A percentile compares a stretch with the other conserved stretches of the same genome.
These are phyloP conservation scores for Python bivittatus DNA, from an alignment of 2,113 vertebrate species.

Conservation along the genomic window DNA sequence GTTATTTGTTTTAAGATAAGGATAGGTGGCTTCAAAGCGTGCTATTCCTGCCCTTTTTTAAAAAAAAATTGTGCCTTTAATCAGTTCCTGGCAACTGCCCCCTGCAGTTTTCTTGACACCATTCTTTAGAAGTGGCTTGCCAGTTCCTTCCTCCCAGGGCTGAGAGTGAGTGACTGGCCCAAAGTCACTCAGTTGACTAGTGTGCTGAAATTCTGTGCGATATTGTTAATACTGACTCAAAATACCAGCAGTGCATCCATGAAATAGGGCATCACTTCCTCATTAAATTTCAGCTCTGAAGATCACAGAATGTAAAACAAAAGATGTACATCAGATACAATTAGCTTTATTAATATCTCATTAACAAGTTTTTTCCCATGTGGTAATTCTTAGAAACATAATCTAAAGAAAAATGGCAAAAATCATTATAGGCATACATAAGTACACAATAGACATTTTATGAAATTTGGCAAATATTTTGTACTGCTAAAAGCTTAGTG, in stretches of 20 bases:
- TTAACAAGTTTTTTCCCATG: neutral
- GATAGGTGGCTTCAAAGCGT: neutral
- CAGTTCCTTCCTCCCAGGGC: neutral
- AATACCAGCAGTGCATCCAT: neutral
- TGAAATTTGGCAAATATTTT: neutral
- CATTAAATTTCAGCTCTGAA: neutral
- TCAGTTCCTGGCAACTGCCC: neutral
- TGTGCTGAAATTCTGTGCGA: neutral
- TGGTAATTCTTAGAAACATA: neutral
- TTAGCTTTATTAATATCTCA: neutral
- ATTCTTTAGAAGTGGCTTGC: neutral
- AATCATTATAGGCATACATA: neutral
- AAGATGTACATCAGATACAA: neutral
- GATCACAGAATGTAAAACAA: neutral
- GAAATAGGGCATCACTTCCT: neutral
- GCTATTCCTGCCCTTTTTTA: neutral
- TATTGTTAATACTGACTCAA: neutral
- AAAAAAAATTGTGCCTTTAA: neutral
- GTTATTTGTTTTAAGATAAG: neutral
- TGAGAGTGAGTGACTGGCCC: neutral
- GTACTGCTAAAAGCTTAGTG: neutral
- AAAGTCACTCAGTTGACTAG: neutral
- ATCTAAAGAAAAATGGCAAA: neutral
- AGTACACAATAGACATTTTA: neutral
- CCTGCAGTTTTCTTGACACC: neutral